A percentile compares a stretch with the other conserved stretches of the same genome.
Conservation (phyloP, 2,888 invertebrate species). For the Copidosoma aretas region DNA sequence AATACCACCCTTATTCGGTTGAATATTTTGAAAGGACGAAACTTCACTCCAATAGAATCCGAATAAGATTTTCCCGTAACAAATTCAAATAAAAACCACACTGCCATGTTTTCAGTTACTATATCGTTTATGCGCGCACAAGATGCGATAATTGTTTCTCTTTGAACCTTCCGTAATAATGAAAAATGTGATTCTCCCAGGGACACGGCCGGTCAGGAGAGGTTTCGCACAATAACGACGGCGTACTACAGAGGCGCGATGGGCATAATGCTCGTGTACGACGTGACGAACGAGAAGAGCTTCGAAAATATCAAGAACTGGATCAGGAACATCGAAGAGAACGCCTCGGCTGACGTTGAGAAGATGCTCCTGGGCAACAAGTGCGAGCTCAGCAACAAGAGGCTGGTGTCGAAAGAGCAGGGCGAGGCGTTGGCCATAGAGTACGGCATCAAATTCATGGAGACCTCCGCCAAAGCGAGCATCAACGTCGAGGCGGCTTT, state of each 20-base stretch:
- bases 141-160: not conserved
- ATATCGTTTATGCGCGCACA: no score
- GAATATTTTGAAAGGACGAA: no score
- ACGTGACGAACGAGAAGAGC: constrained; percentile 98
- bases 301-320: constrained; percentile 99
- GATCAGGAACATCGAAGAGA: constrained; percentile 99
- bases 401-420: constrained; percentile 38
- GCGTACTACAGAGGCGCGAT: constrained; percentile 99
- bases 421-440: constrained; percentile 86
- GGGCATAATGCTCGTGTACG: constrained; percentile 99
- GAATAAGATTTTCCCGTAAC: no score
- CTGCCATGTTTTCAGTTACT: no score
- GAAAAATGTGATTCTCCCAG: constrained; percentile 64
- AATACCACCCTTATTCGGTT: no score
- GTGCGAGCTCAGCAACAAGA: constrained; percentile 60
- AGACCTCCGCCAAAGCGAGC: constrained; percentile 98
- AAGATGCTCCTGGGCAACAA: constrained; percentile 99
- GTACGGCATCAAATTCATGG: constrained; percentile 98
- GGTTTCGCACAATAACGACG: constrained; percentile 98
- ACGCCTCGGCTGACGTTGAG: constrained; percentile 98
- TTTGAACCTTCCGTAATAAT: no score
- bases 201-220: constrained; percentile 99
- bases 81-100: no score
- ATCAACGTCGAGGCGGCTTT: constrained; percentile 52
- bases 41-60: no score